Evolutionary conservation across 2,888 invertebrate genomes (phyloP).

Genomic region (Andrena praecox): DNA sequence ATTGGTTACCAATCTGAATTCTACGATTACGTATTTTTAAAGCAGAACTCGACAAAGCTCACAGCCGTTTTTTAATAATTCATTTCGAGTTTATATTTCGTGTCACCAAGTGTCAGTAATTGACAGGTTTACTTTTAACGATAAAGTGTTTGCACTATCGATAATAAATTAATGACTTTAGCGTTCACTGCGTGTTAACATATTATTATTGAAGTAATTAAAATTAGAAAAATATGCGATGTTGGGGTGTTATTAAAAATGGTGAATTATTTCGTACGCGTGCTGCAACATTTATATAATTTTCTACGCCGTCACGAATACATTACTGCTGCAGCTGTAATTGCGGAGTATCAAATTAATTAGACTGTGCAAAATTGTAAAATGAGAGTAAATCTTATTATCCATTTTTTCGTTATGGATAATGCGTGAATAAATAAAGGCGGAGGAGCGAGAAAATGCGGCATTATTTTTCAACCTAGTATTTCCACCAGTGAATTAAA

Average conservation of each 20-base stretch:
- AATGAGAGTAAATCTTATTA: conserved; percentile 10
- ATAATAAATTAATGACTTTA: no score
- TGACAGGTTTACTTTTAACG: no score
- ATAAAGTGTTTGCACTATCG: no score
- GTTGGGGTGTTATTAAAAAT: neutral
- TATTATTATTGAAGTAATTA: no score
- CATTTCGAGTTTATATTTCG: no score
- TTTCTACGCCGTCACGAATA: conserved; percentile 1
- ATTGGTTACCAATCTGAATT: conserved; percentile 6
- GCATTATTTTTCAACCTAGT: no score
- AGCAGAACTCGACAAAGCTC: neutral
- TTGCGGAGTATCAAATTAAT: conserved; percentile 1
- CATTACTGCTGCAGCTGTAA: conserved; percentile 9
- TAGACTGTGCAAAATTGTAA: neutral
- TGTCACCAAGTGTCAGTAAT: no score
- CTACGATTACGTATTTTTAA: neutral
- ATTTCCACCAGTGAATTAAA: no score
- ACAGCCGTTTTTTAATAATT: neutral
- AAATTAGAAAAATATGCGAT: neutral
- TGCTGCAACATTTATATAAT: conserved; percentile 7
- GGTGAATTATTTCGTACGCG: neutral
- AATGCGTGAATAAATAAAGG: neutral
- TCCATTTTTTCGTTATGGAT: neutral
- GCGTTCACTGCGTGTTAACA: no score
- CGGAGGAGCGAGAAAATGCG: no score